These are phyloP conservation scores for Aphidius colemani DNA, from an alignment of 2,888 invertebrate genomes.

Conservation along the genomic window DNA sequence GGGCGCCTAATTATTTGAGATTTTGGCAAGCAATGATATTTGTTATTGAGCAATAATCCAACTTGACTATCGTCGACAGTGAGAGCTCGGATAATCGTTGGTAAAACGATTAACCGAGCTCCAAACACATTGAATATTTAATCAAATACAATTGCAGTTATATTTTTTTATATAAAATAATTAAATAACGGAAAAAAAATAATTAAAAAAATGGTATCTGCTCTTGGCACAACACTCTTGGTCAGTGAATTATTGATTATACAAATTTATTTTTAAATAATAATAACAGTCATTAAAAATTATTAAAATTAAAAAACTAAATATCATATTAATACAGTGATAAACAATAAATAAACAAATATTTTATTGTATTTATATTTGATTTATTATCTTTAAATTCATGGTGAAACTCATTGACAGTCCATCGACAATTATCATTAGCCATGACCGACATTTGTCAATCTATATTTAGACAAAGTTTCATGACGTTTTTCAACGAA, in stretches of 20 bases:
- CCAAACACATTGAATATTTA: slow-evolving; percentile 2
- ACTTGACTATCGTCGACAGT: slow-evolving; percentile 16
- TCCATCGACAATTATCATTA: slow-evolving; percentile 11
- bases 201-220: slow-evolving; percentile 13
- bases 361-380: neutral
- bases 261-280: slow-evolving; percentile 13
- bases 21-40: slow-evolving; percentile 12
- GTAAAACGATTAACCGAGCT: no score
- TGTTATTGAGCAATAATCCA: slow-evolving; percentile 20
- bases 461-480: slow-evolving; percentile 1
- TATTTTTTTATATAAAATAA: slow-evolving; percentile 1
- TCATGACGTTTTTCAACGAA: slow-evolving; percentile 1
- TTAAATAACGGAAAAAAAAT: neutral
- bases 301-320: neutral
- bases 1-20: slow-evolving; percentile 13
- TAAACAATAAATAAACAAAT: neutral
- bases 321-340: neutral
- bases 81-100: neutral
- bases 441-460: slow-evolving; percentile 6
- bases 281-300: neutral
- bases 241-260: slow-evolving; percentile 25
- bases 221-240: slow-evolving; percentile 22
- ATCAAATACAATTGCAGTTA: slow-evolving; percentile 4
- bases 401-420: slow-evolving; percentile 11
- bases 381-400: neutral